phyloP scores from a whole-genome alignment of 2,888 invertebrate species.

The Lamellibrachia columna region DNA sequence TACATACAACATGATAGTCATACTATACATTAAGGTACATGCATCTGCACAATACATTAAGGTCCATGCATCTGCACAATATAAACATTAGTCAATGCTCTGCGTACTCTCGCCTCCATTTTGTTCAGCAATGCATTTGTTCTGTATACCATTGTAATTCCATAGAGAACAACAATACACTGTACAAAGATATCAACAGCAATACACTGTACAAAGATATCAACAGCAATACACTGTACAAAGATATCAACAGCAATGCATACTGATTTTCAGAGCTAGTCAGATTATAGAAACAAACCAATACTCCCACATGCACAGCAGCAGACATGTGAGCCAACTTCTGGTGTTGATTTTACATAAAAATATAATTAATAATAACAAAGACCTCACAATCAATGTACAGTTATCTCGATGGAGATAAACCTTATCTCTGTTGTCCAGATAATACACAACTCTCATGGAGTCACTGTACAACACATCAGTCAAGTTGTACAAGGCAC shows the following conservation, averaged over 20 bases:
- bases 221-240: neutral
- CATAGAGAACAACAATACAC: neutral
- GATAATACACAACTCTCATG: neutral
- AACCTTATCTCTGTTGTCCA: neutral
- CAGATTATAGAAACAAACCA: too few relatives aligned
- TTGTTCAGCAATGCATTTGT: neutral
- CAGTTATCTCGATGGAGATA: neutral
- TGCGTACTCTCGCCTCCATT: neutral
- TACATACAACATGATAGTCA: neutral
- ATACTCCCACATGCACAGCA: too few relatives aligned
- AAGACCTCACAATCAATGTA: neutral
- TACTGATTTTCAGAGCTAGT: too few relatives aligned
- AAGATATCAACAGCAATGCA: neutral
- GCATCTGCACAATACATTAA: too few relatives aligned
- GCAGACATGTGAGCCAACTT: too few relatives aligned
- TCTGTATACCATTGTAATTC: neutral
- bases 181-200: neutral
- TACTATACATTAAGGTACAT: neutral
- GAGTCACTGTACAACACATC: neutral
- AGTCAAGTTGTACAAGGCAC: neutral
- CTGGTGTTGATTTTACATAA: too few relatives aligned
- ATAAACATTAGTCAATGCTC: neutral
- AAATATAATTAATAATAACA: neutral
- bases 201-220: neutral
- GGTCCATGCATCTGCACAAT: too few relatives aligned